Conservation (phyloP, 2,797 vertebrate species). For the Alfaro cultratus region DNA sequence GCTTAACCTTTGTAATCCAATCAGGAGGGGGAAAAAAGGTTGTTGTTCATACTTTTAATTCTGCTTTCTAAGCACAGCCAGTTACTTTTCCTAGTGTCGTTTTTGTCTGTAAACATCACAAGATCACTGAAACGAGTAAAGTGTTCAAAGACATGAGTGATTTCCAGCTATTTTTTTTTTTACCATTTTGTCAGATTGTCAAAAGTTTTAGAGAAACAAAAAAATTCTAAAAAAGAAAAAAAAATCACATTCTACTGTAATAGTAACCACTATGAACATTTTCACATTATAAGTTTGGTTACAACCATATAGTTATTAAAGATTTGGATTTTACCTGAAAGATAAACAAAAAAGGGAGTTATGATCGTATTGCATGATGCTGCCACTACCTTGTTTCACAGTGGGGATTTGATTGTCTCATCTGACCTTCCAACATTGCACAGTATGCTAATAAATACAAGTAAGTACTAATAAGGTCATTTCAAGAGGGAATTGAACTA, state of each 20-base stretch:
- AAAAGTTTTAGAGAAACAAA: background rate
- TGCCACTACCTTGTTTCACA: background rate
- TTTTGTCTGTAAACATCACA: background rate
- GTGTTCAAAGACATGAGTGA: background rate
- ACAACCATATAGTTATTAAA: background rate
- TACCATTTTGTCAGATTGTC: background rate
- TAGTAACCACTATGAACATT: background rate
- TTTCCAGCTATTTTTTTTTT: background rate
- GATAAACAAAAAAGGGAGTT: background rate
- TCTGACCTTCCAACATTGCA: background rate
- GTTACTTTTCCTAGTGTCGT: background rate
- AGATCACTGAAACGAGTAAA: background rate
- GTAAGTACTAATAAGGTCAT: background rate
- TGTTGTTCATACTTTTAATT: background rate
- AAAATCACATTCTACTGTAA: background rate
- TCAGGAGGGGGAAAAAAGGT: background rate
- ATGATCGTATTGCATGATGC: background rate
- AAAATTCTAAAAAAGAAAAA: background rate
- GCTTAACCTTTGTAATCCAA: background rate
- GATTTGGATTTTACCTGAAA: background rate
- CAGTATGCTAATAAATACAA: background rate
- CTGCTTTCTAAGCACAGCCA: background rate
- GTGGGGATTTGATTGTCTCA: background rate
- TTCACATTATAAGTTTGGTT: background rate
- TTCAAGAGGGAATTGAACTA: background rate